Evolutionary conservation across 2,113 vertebrate genomes (phyloP), one percentile per base, ranked within the genome.

Genomic region (Camelus bactrianus): DNA sequence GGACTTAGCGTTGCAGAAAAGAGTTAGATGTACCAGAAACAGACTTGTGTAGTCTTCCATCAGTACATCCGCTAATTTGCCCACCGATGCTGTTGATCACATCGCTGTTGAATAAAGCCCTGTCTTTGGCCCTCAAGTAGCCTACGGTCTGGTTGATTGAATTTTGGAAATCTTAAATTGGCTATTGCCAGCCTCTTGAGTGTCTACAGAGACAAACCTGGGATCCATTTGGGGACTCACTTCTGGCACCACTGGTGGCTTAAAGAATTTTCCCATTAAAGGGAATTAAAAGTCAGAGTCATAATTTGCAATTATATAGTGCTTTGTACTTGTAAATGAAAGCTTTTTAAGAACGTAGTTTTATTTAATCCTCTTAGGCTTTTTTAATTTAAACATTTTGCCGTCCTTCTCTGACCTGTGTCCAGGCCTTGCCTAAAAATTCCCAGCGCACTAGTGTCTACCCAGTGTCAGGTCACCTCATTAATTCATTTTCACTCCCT

Each of bases 181-280:
- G 10, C 67, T 58, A 0, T 92, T 88, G 64, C 9, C 52, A 10
- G 28, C 16, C 15, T 65, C 3, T 81, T 72, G 16, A 9, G 26
- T 88, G 56, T 73, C 83, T 88, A 30, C 10, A 26, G 85, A 88
- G 83, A 60, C 67, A 95, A 89, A 42, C 65, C 60, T 85, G 83
- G 69, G n/a, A 13, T 92, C 75, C 1, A 11, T 76, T 30, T 67
- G 72, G 52, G 38, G 38, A 32, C 69, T 64, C 15, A 20, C 90
- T 91, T 72, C 54, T 62, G 60, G 65, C 54, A 77, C 42, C 28
- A 46, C 28, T 38, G 72, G 28, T 84, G 73, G 50, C 73, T 86
- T 92, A 72, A 90, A 75, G 64, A 92, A 75, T 95, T 95, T 98
- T 86, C 32, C 73, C 79, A 62, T 94, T 96, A 94, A 81, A 92